Conservation (phyloP, 64 coral and sea anemone genomes). For the Astreopora myriophthalma region DNA sequence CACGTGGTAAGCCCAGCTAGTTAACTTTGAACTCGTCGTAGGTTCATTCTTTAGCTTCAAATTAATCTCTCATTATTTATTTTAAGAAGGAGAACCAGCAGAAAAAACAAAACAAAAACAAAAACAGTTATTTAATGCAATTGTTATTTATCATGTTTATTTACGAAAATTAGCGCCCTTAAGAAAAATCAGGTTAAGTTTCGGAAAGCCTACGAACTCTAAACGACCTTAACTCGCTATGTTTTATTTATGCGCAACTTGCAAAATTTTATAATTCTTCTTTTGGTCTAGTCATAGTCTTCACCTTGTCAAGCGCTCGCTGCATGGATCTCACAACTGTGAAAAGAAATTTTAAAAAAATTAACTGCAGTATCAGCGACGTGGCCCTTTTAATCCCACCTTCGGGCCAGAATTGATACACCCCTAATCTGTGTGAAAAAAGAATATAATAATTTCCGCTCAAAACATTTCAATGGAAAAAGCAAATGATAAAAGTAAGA, state of each 20-base stretch:
- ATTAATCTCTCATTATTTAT: too few relatives aligned
- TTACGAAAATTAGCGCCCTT: not conserved
- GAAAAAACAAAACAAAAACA: not conserved
- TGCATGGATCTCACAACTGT: constrained; percentile 77
- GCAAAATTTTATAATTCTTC: constrained; percentile 17
- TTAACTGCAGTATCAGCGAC: not conserved
- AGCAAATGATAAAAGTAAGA: not conserved
- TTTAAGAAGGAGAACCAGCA: too few relatives aligned
- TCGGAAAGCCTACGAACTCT: not conserved
- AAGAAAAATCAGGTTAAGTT: not conserved
- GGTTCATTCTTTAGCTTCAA: too few relatives aligned
- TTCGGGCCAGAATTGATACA: too few relatives aligned
- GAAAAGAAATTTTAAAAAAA: not conserved
- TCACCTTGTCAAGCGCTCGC: constrained; percentile 70
- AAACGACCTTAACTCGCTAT: not conserved
- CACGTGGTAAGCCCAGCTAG: too few relatives aligned
- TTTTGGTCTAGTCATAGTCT: constrained; percentile 63
- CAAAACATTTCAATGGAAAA: not conserved
- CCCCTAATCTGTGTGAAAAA: too few relatives aligned
- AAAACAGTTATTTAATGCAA: not conserved
- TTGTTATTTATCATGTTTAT: not conserved
- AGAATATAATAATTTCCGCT: too few relatives aligned
- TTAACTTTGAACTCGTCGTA: too few relatives aligned
- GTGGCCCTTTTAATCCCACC: too few relatives aligned
- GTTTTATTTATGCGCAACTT: not conserved